Conservation (phyloP, 2,797 vertebrate species). For the Hydrophis major region DNA sequence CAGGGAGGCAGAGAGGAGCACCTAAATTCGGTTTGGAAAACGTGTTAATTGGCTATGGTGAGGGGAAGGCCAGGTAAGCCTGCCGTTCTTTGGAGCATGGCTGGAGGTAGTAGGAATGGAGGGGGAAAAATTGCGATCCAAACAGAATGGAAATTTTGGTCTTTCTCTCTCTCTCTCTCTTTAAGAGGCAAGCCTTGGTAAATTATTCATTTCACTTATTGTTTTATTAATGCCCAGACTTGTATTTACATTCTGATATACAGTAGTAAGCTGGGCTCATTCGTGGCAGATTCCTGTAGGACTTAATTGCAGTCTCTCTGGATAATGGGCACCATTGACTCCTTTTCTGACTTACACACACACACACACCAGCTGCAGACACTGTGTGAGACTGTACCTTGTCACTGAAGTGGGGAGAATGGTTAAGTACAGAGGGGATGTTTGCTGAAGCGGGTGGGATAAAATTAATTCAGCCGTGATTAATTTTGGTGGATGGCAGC, state of each 20-base stretch:
- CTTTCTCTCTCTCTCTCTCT: conserved; percentile 3
- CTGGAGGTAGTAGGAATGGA: conserved; percentile 41
- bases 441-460: background rate
- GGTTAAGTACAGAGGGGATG: background rate
- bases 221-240: conserved; percentile 69
- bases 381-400: background rate
- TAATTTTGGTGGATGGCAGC: background rate
- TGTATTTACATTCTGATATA: conserved; percentile 55
- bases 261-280: conserved; percentile 49
- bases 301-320: conserved; percentile 46
- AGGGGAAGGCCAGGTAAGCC: conserved; percentile 57
- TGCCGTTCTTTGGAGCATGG: conserved; percentile 53
- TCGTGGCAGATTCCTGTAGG: conserved; percentile 38
- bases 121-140: conserved; percentile 49
- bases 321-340: background rate
- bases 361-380: background rate
- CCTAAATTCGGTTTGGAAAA: conserved; percentile 76
- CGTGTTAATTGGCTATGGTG: conserved; percentile 79
- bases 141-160: conserved; percentile 54
- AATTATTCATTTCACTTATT: conserved; percentile 72
- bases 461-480: background rate
- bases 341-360: background rate
- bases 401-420: background rate
- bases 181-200: conserved; percentile 34
- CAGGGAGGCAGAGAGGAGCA: conserved; percentile 56